These are phyloP conservation scores for Labroides dimidiatus DNA, from an alignment of 2,797 vertebrate species.

Conservation along the genomic window DNA sequence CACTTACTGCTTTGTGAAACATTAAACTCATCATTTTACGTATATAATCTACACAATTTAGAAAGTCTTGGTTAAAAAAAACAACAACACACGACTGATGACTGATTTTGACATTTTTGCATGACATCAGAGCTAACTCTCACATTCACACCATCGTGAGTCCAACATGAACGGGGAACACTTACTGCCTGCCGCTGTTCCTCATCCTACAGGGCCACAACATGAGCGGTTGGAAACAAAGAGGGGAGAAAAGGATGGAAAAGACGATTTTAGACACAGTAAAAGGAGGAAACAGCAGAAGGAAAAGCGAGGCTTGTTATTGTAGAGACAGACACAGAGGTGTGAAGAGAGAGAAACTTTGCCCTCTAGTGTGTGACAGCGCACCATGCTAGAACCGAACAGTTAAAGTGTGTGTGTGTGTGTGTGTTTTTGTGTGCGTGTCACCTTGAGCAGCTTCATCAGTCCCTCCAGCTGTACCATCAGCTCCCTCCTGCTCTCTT, in stretches of 20 bases:
- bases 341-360: constrained; percentile 29
- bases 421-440: constrained; percentile 24
- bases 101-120: constrained; percentile 13
- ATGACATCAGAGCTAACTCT: background rate
- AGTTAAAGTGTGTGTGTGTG: background rate
- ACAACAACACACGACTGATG: no score
- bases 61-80: no score
- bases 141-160: constrained; percentile 14
- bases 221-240: constrained; percentile 72
- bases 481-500: constrained; percentile 94
- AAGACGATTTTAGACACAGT: constrained; percentile 60
- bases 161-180: constrained; percentile 58
- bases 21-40: no score
- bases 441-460: constrained; percentile 97
- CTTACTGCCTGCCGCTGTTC: constrained; percentile 99
- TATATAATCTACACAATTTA: constrained; percentile 6
- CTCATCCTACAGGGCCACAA: constrained; percentile 88
- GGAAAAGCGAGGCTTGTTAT: constrained; percentile 37
- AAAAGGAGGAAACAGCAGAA: constrained; percentile 42
- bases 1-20: background rate
- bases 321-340: constrained; percentile 24
- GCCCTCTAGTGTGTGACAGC: constrained; percentile 58
- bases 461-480: constrained; percentile 97
- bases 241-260: constrained; percentile 59
- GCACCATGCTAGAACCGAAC: constrained; percentile 25